These are phyloP conservation scores for Molossus alvarezi DNA, from an alignment of 2,797 vertebrate genomes.

Conservation along the genomic window DNA sequence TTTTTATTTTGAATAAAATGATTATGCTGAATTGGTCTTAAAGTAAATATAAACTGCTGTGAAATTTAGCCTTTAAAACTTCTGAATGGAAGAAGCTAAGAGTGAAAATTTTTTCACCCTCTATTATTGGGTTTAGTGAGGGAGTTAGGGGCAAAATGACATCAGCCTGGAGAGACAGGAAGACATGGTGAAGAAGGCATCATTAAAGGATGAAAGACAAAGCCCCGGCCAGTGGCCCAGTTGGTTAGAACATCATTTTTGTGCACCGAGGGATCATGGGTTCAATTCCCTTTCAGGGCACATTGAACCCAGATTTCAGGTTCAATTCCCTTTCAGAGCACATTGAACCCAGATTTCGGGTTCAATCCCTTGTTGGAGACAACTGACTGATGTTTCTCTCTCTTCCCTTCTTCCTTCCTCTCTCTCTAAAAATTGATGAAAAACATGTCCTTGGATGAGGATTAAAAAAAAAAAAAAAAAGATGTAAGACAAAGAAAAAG, in stretches of 20 bases:
- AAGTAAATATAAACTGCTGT: conserved; percentile 22
- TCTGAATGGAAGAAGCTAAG: not conserved
- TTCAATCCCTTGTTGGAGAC: not conserved
- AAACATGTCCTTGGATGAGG: not conserved
- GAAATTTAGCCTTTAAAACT: not conserved
- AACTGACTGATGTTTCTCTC: not conserved
- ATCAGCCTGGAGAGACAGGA: not conserved
- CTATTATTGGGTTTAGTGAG: not conserved
- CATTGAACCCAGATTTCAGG: not conserved
- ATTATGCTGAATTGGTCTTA: conserved; percentile 22
- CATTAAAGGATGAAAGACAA: not conserved
- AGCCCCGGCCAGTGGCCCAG: not conserved
- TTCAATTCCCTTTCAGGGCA: not conserved
- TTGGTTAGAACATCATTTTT: not conserved
- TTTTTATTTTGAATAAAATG: conserved; percentile 61
- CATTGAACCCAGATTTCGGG: not conserved
- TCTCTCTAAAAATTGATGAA: not conserved
- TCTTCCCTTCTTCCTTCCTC: not conserved
- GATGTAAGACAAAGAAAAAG: not conserved
- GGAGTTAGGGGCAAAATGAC: not conserved
- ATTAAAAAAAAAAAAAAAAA: not conserved
- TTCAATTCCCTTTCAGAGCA: not conserved
- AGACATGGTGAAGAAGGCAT: not conserved
- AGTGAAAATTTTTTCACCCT: not conserved
- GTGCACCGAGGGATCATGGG: not conserved